A percentile compares a stretch with the other conserved stretches of the same genome.
Evolutionary conservation across 2,888 invertebrate species (phyloP).

Genomic region (Sabatieria punctata): DNA sequence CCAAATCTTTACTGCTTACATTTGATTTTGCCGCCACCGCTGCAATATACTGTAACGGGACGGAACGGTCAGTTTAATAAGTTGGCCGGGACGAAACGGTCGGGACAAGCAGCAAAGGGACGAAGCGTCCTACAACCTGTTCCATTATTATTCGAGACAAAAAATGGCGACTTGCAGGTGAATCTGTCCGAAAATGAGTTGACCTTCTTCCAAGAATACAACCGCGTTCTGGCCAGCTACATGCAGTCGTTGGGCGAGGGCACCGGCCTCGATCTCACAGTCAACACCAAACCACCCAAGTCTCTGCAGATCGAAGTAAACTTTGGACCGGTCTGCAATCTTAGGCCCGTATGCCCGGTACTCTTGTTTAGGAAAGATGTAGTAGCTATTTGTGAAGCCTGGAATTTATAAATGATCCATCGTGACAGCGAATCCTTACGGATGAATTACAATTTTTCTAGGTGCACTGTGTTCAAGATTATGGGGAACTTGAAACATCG

Average conservation of each 20-base stretch:
- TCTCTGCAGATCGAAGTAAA: slow-evolving; percentile 58
- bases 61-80: neutral
- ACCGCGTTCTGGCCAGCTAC: slow-evolving; percentile 61
- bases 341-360: no score
- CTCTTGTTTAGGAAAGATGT: no score
- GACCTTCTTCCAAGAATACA: slow-evolving; percentile 74
- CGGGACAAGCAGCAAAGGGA: no score
- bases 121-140: no score
- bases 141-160: no score
- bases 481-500: slow-evolving; percentile 80
- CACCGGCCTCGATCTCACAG: slow-evolving; percentile 56
- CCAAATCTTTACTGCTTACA: neutral
- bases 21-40: no score
- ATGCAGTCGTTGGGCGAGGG: slow-evolving; percentile 75
- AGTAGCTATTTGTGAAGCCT: no score
- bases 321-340: no score
- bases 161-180: slow-evolving; percentile 11
- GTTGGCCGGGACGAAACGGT: neutral
- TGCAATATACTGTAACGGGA: neutral
- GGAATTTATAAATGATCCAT: no score
- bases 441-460: no score
- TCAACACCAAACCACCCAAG: slow-evolving; percentile 56
- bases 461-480: slow-evolving; percentile 64
- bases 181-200: slow-evolving; percentile 32
- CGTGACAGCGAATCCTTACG: no score